These are phyloP conservation scores for Enteromius argenteus DNA, from an alignment of 2,797 vertebrate genomes.

Conservation along the genomic window DNA sequence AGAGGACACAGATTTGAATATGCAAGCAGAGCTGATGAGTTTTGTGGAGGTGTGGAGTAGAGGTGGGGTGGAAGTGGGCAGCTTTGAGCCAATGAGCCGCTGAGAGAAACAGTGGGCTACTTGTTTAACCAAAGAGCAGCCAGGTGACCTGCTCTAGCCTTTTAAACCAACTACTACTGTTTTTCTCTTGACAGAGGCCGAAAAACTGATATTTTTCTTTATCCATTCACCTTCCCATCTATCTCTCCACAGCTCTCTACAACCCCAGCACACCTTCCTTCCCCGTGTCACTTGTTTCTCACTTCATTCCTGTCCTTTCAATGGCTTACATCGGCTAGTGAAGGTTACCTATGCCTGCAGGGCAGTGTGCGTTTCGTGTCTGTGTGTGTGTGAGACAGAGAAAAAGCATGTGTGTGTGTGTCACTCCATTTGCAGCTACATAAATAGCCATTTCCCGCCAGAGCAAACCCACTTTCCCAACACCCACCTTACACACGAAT, in stretches of 20 bases:
- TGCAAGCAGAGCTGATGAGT: not conserved
- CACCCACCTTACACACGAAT: constrained; percentile 65
- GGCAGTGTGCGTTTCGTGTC: constrained; percentile 62
- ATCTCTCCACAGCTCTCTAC: constrained; percentile 49
- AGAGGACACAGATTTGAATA: not conserved
- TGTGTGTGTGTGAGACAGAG: constrained; percentile 71
- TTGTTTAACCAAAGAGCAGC: constrained; percentile 47
- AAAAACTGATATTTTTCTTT: not conserved
- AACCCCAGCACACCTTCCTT: constrained; percentile 59
- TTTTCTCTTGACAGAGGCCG: not conserved
- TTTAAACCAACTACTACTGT: not conserved
- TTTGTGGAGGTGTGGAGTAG: constrained; percentile 21
- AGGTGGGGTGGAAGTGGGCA: constrained; percentile 26
- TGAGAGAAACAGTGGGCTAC: constrained; percentile 41
- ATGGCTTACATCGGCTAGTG: constrained; percentile 69
- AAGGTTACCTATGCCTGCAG: constrained; percentile 85
- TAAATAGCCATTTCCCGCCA: constrained; percentile 88
- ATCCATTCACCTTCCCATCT: constrained; percentile 48
- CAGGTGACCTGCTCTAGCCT: not conserved
- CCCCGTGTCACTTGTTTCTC: constrained; percentile 40
- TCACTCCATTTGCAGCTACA: constrained; percentile 79
- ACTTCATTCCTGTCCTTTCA: constrained; percentile 62
- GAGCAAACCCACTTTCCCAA: constrained; percentile 85
- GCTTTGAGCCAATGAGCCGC: constrained; percentile 7
- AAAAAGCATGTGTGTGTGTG: constrained; percentile 64